Base-by-base conservation (phyloP, 2,888 invertebrate genomes). In the Sylvicola fuscatus region DNA sequence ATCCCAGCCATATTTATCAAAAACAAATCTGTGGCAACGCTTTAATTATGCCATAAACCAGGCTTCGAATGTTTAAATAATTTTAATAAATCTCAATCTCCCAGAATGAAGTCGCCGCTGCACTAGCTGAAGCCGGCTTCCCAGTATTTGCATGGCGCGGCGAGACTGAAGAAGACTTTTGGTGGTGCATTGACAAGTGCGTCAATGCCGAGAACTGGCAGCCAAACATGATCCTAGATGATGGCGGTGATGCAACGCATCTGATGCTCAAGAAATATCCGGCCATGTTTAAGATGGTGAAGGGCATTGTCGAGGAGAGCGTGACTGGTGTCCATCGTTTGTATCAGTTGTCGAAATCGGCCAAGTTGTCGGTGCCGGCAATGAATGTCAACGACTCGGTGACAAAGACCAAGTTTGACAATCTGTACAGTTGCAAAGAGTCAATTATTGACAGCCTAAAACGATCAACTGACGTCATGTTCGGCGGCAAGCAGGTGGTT, bases 371-470 rank as follows among this genome's bases (percentile, higher is more conserved):
- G 27, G 90, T 93, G 14, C 93, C 95, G 2, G 95, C 95, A 2
- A 95, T 95, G 90, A 95, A 95, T 58, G 93, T 95, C 27, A 95
- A 95, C 55, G 95, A 95, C 57, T 92, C 92, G 3, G 93, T 95
- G 30, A 95, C 92, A 2, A 95, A 95, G 68, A 93, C 92, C 32
- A 95, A 93, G 63, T 95, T 93, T 53, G 95, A 95, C 58, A 95
- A 93, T 58, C 65, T 93, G 26, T 95, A 95, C 56, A 89, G 90
- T 45, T 95, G 93, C 61, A 76, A 92, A 54, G 87, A 87, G 61
- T 82, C 82, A 37, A 82, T 87, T 47, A 70, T 87, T 49, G 86
- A 87, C 57, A 65, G 68, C 45, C 56, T 68, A 40, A 58, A 59
- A 43, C 56, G 58, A 13, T 60, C 57, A 27, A 58, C 58, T 4